Base-by-base conservation (phyloP, 2,888 invertebrate genomes). In the Habroteleia sp. region DNA sequence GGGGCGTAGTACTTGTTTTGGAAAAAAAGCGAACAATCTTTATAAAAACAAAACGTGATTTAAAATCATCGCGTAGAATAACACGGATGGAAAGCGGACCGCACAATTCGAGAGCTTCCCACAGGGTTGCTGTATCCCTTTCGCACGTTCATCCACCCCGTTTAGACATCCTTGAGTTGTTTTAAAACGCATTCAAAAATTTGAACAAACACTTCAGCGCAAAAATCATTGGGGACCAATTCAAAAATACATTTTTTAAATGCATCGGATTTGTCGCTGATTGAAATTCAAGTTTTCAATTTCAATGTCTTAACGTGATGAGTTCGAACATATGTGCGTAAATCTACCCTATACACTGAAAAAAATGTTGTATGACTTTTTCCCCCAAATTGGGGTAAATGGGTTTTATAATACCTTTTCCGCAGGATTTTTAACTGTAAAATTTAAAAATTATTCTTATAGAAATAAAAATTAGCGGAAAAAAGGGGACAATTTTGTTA, bases 171-270 rank as follows among this genome's bases (percentile, higher is more conserved):
- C 37, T 46, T 35, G 27, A 29, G 78, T 80, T 81, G 81, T 84
- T 84, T 84, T 81, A 80, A 85, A 85, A 82, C 80, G 79, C 82
- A 75, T 83, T 82, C 79, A 78, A 84, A 83, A 80, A 74, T 68
- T 79, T 78, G 77, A 75, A 73, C 77, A 84, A 84, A 85, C 81
- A 85, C 79, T 81, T 65, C 58, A 71, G 29, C 4, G 46, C 69
- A 79, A 76, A 80, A 77, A 78, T 73, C 77, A 81, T 80, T 77
- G 82, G 56, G 71, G 42, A 72, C 78, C 83, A 82, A 83, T 83
- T 16, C 14, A 29, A 46, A 46, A 46, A 16, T 10, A 16, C 10
- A n/a, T 8, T 44, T n/a, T 13, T 14, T 14, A 13, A 25, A 13
- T 25, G 8, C 4, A 14, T 10, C 10, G 8, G 8, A 31, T 39